Evolutionary conservation across 2,797 vertebrate genomes (phyloP), one percentile per base, ranked within the genome.

Genomic region (Cephalopachus bancanus): DNA sequence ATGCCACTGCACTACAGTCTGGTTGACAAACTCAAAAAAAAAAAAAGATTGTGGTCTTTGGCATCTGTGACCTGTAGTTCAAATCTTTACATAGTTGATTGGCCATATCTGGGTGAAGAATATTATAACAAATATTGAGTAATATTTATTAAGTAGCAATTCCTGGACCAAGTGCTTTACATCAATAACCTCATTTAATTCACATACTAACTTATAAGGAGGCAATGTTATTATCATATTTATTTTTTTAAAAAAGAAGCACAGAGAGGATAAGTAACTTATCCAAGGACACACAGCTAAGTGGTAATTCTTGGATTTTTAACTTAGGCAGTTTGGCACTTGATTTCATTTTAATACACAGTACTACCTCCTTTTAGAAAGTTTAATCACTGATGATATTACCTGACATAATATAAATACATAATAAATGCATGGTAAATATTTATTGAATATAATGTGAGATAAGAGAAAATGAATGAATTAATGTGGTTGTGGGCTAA

Each of bases 131-230:
- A 81, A n/a, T 78, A 26, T 2, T 64, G 93, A 81, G 75, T 93
- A 80, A 0, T 19, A 94, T 93, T 76, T 85, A 86, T 74, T 83
- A 87, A n/a, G 76, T 26, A 20, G 9, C 5, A 92, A 53, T 79
- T 94, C 24, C 55, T 76, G 24, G 28, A 0, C 15, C 30, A 91
- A 90, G 5, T 95, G 51, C 7, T 65, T 93, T 84, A 57, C 15
- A 60, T 83, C 8, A 85, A 37, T 78, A 88, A 88, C 9, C 10
- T 87, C 67, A 67, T 88, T 84, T 90, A 95, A 80, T 57, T 55
- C 87, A 93, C 9, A 37, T 20, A 65, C 11, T 44, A 44, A 44
- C 24, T 14, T 79, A 76, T 59, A 9, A 7, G n/a, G 22, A 53
- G 7, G 14, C 53, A 78, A 75, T 51, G 64, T 94, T 78, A 53